Percentiles rank a stretch among this genome's conserved stretches.
Conservation (phyloP, 2,888 invertebrate species). For the Oxytorus armatus region DNA sequence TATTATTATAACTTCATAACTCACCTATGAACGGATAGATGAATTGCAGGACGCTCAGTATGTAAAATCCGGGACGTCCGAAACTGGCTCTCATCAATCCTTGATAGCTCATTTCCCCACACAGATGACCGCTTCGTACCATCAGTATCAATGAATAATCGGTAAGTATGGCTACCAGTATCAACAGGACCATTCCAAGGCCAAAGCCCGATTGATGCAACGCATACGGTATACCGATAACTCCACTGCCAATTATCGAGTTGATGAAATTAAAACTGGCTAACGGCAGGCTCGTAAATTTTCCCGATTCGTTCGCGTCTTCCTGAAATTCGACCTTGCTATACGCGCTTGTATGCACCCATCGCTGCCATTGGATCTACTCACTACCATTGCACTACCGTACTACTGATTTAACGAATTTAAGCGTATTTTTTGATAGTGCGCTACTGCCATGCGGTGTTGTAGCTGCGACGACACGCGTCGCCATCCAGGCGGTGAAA, state of each 20-base stretch:
- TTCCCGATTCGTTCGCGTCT: constrained; percentile 86
- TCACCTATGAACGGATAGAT: constrained; percentile 94
- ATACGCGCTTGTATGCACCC: too few relatives aligned
- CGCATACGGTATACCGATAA: constrained; percentile 94
- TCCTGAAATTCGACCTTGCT: constrained; percentile 74
- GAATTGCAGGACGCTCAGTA: constrained; percentile 91
- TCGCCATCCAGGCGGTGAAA: background rate
- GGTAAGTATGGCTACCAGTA: constrained; percentile 90
- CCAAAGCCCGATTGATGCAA: constrained; percentile 92
- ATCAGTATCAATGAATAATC: constrained; percentile 93
- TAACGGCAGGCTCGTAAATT: constrained; percentile 89
- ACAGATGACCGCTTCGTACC: constrained; percentile 90
- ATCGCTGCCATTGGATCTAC: too few relatives aligned
- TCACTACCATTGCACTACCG: too few relatives aligned
- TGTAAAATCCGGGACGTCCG: constrained; percentile 91
- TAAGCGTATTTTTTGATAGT: too few relatives aligned
- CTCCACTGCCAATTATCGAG: constrained; percentile 94
- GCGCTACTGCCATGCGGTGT: too few relatives aligned
- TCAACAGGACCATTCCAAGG: constrained; percentile 89
- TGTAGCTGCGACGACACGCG: background rate
- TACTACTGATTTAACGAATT: too few relatives aligned
- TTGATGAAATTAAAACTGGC: constrained; percentile 95
- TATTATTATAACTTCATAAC: constrained; percentile 55
- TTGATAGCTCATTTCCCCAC: constrained; percentile 92
- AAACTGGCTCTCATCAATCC: constrained; percentile 93